These are phyloP conservation scores for Mormyrus hasselquistii DNA, from an alignment of 2,797 vertebrate genomes.

Conservation along the genomic window DNA sequence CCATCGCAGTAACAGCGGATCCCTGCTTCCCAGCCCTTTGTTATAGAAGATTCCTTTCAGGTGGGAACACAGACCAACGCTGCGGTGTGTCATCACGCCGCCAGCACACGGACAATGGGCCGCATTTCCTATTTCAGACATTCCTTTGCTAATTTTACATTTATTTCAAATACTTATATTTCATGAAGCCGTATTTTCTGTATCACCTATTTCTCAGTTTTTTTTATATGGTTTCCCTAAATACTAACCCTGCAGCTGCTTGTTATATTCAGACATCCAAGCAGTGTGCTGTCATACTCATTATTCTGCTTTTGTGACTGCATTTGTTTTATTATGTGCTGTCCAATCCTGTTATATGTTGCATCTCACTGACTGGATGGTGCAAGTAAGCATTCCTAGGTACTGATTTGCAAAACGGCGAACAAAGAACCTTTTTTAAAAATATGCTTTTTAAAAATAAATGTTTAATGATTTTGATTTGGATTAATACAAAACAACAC, in stretches of 20 bases:
- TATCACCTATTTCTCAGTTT: neutral
- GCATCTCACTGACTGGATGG: neutral
- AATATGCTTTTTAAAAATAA: neutral
- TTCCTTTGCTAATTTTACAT: neutral
- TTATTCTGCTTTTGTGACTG: neutral
- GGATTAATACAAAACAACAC: neutral
- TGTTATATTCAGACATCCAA: neutral
- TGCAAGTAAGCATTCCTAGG: neutral
- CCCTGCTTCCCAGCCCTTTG: neutral
- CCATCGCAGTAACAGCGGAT: neutral
- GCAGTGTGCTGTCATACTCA: neutral
- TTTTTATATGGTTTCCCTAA: neutral
- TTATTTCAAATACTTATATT: neutral
- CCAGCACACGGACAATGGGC: neutral
- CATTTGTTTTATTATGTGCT: neutral
- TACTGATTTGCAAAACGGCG: neutral
- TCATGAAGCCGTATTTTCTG: neutral
- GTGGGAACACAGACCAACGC: neutral
- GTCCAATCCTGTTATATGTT: neutral
- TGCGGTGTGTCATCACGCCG: neutral
- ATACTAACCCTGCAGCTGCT: neutral
- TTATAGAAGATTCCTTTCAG: neutral
- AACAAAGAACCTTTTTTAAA: neutral
- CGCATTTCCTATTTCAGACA: neutral
- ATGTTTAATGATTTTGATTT: neutral